phyloP scores from a whole-genome alignment of 2,888 invertebrate genomes.

The Eremobia ochroleuca region DNA sequence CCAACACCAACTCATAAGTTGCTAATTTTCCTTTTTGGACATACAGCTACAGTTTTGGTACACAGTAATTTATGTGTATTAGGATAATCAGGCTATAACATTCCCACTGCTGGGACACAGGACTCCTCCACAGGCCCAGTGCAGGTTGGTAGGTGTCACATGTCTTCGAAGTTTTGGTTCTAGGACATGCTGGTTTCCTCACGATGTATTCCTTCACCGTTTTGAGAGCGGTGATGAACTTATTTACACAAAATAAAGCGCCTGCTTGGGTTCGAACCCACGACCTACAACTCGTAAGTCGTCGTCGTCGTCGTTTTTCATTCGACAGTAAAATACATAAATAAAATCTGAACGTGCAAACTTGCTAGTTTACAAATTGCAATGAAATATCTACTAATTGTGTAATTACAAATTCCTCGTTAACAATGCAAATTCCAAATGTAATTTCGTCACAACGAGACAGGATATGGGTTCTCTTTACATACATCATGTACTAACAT shows the following conservation, averaged over 20 bases:
- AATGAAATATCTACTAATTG: slow-evolving; percentile 34
- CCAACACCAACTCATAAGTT: not conserved
- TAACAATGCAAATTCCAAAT: slow-evolving; percentile 49
- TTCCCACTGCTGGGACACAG: no score
- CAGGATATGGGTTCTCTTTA: slow-evolving; percentile 57
- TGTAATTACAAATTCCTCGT: slow-evolving; percentile 38
- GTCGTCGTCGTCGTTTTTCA: no score
- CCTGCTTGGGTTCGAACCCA: no score
- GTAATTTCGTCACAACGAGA: slow-evolving; percentile 44
- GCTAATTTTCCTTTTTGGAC: not conserved
- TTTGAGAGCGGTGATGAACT: not conserved
- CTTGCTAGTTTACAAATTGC: slow-evolving; percentile 22
- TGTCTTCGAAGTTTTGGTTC: no score
- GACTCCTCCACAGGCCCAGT: no score
- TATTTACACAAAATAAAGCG: no score
- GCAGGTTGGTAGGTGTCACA: no score
- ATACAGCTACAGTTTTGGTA: no score
- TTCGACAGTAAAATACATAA: not conserved
- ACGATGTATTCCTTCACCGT: not conserved
- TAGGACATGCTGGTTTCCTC: no score
- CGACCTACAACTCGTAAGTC: no score
- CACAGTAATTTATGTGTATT: not conserved
- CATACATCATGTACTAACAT: slow-evolving; percentile 38
- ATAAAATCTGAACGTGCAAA: slow-evolving; percentile 2
- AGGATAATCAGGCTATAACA: no score